These are phyloP conservation scores for Polietes domitor DNA, from an alignment of 2,888 invertebrate genomes.

Conservation along the genomic window DNA sequence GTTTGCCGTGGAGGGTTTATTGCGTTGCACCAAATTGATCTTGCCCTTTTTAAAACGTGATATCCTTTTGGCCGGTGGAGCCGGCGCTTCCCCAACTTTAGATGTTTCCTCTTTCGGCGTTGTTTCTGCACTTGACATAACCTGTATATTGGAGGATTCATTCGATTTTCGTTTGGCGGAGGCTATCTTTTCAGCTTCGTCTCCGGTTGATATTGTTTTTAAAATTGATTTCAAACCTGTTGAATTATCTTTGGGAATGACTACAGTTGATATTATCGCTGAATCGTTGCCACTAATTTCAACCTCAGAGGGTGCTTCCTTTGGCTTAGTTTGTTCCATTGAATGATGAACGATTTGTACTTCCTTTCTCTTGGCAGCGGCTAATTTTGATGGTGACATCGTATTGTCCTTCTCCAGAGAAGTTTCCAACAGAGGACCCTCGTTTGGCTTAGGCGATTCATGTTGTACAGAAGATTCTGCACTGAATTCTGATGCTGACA, in stretches of 20 bases:
- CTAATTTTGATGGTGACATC: too few relatives aligned
- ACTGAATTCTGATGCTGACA: too few relatives aligned
- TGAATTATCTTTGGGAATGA: neutral
- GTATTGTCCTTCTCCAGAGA: too few relatives aligned
- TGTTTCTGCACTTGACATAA: neutral
- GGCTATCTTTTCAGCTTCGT: neutral
- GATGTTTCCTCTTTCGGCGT: neutral
- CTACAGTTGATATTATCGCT: neutral
- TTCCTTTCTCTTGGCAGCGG: too few relatives aligned
- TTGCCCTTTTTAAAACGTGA: conserved; percentile 72
- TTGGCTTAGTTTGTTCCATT: neutral
- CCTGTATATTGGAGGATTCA: neutral
- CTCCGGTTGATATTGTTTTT: neutral
- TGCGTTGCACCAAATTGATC: conserved; percentile 76
- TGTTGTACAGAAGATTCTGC: too few relatives aligned
- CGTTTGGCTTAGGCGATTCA: too few relatives aligned
- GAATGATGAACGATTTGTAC: too few relatives aligned
- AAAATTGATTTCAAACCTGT: conserved; percentile 3
- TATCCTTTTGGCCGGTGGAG: conserved; percentile 54
- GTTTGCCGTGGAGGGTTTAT: conserved; percentile 50
- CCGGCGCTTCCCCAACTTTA: conserved; percentile 17
- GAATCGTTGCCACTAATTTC: neutral
- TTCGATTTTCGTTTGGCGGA: too few relatives aligned
- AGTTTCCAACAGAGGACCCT: too few relatives aligned
- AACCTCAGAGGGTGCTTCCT: neutral